phyloP scores from a whole-genome alignment of 1,140 invertebrate genomes.

The Aphelenchoides besseyi region DNA sequence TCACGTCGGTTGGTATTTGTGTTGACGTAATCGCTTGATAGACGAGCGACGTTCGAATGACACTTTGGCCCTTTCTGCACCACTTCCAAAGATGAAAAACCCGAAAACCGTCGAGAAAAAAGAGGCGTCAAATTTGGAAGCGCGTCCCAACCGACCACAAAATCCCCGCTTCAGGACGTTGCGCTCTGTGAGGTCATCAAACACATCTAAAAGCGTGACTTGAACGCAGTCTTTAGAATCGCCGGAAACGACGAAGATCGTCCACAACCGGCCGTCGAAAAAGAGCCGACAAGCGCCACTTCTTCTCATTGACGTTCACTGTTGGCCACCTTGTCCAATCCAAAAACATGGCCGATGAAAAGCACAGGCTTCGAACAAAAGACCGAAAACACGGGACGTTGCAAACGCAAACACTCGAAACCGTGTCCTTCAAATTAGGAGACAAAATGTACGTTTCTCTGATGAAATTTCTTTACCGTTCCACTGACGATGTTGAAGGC shows the following conservation, averaged over 20 bases:
- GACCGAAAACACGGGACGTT: not conserved
- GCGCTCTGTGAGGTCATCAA: not conserved
- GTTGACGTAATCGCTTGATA: not conserved
- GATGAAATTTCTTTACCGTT: not conserved
- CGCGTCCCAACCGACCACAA: not conserved
- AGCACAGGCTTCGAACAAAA: not conserved
- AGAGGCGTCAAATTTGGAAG: not conserved
- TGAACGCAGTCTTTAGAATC: not conserved
- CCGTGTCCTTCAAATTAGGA: not conserved
- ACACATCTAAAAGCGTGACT: not conserved
- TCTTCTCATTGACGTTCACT: too few relatives aligned
- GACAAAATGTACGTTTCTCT: not conserved
- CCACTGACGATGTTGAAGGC: conserved; percentile 2
- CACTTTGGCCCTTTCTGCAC: too few relatives aligned
- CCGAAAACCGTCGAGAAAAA: not conserved
- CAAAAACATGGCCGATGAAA: conserved; percentile 1
- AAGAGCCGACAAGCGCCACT: too few relatives aligned
- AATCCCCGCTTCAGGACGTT: not conserved
- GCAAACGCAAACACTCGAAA: not conserved
- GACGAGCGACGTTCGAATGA: not conserved
- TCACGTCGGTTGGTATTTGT: not conserved
- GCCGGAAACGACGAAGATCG: not conserved
- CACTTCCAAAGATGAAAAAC: not conserved
- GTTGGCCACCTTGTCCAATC: not conserved
- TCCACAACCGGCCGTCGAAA: not conserved